Conservation (phyloP, 1,140 invertebrate species). For the Propsilocerus akamusi region DNA sequence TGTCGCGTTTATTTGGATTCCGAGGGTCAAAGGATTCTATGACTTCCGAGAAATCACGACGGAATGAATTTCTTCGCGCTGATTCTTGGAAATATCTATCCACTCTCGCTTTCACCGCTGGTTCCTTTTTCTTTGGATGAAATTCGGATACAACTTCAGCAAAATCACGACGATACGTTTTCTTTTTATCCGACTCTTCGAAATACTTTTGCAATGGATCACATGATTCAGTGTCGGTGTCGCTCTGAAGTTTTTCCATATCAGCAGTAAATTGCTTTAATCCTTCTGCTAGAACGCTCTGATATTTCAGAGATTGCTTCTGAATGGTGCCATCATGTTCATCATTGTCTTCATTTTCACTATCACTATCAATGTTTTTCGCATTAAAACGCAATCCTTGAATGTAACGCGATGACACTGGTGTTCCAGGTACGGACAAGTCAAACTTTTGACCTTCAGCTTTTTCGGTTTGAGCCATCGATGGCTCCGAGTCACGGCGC, state of each 20-base stretch:
- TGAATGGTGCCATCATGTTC: neutral
- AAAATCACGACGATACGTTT: neutral
- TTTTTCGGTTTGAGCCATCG: neutral
- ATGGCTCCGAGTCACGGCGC: neutral
- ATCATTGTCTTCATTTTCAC: neutral
- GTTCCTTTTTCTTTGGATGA: neutral
- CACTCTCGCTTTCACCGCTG: neutral
- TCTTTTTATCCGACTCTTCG: neutral
- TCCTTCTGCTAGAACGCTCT: neutral
- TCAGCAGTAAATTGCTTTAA: neutral
- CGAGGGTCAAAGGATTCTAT: neutral
- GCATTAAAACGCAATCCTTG: neutral
- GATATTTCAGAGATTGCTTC: neutral
- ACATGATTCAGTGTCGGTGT: neutral
- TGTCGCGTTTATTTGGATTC: neutral
- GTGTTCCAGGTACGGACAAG: neutral
- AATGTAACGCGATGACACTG: neutral
- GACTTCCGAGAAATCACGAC: neutral
- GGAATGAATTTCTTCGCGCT: neutral
- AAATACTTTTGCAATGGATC: neutral
- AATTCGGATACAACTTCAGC: neutral
- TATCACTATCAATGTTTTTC: neutral
- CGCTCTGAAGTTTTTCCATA: neutral
- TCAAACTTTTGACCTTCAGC: neutral
- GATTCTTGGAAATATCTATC: neutral